Base-by-base conservation (phyloP, 2,797 vertebrate genomes). In the Ctenopoma kingsleyae region DNA sequence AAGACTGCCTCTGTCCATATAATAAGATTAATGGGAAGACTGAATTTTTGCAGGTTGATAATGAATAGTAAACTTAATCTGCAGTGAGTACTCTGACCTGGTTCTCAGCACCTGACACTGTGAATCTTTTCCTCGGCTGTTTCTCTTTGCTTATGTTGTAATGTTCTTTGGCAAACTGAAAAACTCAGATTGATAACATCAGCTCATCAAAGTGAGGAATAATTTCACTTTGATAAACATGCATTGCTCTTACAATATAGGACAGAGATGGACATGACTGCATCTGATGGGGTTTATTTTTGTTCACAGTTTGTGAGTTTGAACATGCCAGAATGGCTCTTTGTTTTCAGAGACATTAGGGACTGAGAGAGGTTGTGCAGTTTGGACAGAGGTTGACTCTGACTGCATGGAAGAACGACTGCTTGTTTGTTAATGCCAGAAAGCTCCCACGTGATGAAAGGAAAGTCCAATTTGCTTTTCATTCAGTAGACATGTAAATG, bases 381-480 rank as follows among this genome's bases (percentile, higher is more conserved):
- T 69, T 85, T 87, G 82, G 81, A 78, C 65, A 7, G 49, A 46
- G 35, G 78, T 74, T 66, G 74, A 59, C 53, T 88, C 73, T 69
- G 64, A 81, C 88, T 92, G 88, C 93, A 89, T 93, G 89, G 88
- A 90, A 94, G 92, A 94, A 89, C 35, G 67, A 83, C 64, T 74
- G 82, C 82, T 76, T 91, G 82, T 92, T 92, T 93, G 82, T 85
- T 86, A 92, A 87, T 27, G 62, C 84, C 88, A 80, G 64, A 82
- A 63, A 87, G 70, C 79, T 87, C 78, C 88, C 71, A 62, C 13
- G 63, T 91, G 85, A 92, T 88, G 86, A 93, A 89, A 90, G 81
- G 86, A 85, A 87, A 87, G 59, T 73, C 32, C 55, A 74, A 66
- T 83, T 83, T 67, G 55, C 71, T 78, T 85, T 87, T 87, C 78